Evolutionary conservation across 2,888 invertebrate genomes (phyloP), one percentile per base, ranked within the genome.

Genomic region (Apoderus coryli): DNA sequence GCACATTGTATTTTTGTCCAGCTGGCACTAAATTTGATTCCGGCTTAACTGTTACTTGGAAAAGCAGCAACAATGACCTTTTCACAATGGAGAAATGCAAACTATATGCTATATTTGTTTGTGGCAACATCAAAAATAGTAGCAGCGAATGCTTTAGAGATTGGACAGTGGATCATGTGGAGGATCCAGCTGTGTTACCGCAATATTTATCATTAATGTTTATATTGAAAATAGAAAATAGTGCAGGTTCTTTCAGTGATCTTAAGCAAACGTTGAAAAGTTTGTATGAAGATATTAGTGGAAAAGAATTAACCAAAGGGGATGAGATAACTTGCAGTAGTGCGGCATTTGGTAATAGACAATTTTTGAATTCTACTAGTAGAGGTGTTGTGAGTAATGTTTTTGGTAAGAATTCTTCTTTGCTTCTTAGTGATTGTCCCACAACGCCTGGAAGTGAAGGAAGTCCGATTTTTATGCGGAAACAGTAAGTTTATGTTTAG

Each of bases 371-470:
- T 44, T 64, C 71, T 3, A 57, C 64, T 15, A 65, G 68, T 0
- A 49, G 61, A 9, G 73, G 73, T 0, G 56, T 71, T 0, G 56
- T 72, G 11, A 70, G 70, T 38, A 71, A 69, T 7, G 56, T 65
- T 26, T 55, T 71, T 2, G 71, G 69, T 1, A 56, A 56, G 29
- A 45, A 60, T 23, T 61, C 60, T 2, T 65, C 66, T 23, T 49
- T 72, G 2, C 46, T 72, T 25, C 57, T 72, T 3, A 69, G 67
- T 3, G 73, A 73, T 35, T 66, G 68, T 2, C 61, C 67, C 10
- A 61, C 69, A 0, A 64, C 68, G 0, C 50, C 69, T 3, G 71
- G 72, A 7, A 67, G 65, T 10, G 72, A 73, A 50, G 72, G 73
- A 1, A 69, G 66, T 10, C 69, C 72, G 0, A 63, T 70, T 14